A percentile compares a stretch with the other conserved stretches of the same genome.
These are phyloP conservation scores for Thomomys bottae DNA, from an alignment of 2,113 vertebrate species.

Conservation along the genomic window DNA sequence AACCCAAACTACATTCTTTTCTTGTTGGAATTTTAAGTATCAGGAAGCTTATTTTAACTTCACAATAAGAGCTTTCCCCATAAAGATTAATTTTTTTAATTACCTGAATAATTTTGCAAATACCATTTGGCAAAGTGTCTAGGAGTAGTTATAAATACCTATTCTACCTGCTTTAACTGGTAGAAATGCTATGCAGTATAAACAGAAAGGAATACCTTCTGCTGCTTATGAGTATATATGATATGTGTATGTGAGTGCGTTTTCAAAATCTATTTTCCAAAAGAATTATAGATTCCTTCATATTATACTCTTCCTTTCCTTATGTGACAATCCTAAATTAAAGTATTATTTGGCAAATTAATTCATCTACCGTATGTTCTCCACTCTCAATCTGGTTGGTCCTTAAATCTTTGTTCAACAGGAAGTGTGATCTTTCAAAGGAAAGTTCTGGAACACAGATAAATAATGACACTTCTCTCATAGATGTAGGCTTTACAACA, in stretches of 20 bases:
- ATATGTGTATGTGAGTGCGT: too few relatives aligned
- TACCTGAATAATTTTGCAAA: constrained; percentile 48
- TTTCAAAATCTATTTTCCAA: constrained; percentile 40
- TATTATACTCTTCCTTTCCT: constrained; percentile 12
- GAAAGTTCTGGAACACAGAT: constrained; percentile 32
- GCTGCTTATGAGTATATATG: background rate
- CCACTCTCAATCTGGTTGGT: constrained; percentile 1
- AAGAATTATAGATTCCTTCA: background rate
- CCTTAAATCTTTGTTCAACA: constrained; percentile 46
- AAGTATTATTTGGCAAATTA: constrained; percentile 24
- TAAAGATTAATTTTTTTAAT: constrained; percentile 56
- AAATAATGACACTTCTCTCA: background rate
- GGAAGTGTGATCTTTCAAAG: constrained; percentile 52
- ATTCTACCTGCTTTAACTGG: constrained; percentile 32
- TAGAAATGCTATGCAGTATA: constrained; percentile 16
- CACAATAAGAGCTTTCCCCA: constrained; percentile 44
- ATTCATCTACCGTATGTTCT: constrained; percentile 13
- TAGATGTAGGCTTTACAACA: background rate
- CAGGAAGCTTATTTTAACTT: constrained; percentile 70
- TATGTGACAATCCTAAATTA: constrained; percentile 49
- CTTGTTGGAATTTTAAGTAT: constrained; percentile 64
- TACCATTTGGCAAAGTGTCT: constrained; percentile 34
- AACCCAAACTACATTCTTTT: constrained; percentile 71
- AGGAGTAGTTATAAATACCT: background rate
- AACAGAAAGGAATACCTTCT: background rate